phyloP scores from a whole-genome alignment of 1,140 invertebrate genomes.

The Hyposmocoma kahamanoa region DNA sequence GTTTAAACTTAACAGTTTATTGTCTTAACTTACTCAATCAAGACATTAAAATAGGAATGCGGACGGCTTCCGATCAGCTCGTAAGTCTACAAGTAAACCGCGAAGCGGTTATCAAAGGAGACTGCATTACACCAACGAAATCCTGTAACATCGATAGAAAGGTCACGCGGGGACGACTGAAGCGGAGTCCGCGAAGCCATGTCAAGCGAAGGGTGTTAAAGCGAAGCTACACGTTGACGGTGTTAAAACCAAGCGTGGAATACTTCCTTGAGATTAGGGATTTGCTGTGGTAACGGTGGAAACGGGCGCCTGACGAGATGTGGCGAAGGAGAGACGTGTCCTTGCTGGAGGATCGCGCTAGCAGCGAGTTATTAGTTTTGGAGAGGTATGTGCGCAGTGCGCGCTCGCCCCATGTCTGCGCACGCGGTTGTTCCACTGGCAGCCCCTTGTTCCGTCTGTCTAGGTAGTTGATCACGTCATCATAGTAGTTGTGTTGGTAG shows the following conservation, averaged over 20 bases:
- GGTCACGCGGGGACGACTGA: slow-evolving; percentile 50
- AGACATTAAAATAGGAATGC: slow-evolving; percentile 49
- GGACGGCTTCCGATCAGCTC: slow-evolving; percentile 40
- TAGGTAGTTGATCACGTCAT: slow-evolving; percentile 87
- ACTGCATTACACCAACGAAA: slow-evolving; percentile 54
- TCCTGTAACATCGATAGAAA: slow-evolving; percentile 63
- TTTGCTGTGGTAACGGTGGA: slow-evolving; percentile 77
- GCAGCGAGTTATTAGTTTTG: slow-evolving; percentile 22
- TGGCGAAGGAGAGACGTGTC: slow-evolving; percentile 71
- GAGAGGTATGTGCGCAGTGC: slow-evolving; percentile 80
- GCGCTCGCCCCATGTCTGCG: slow-evolving; percentile 88
- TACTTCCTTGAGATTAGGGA: slow-evolving; percentile 78
- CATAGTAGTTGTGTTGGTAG: slow-evolving; percentile 88
- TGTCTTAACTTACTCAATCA: slow-evolving; percentile 38
- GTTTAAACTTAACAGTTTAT: slow-evolving; percentile 40
- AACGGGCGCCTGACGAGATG: slow-evolving; percentile 73
- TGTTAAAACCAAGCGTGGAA: slow-evolving; percentile 68
- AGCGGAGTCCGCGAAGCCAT: slow-evolving; percentile 47
- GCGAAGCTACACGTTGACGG: slow-evolving; percentile 66
- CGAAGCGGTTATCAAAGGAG: too few species aligned
- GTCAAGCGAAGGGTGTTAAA: slow-evolving; percentile 57
- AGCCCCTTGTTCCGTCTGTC: slow-evolving; percentile 82
- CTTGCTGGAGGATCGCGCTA: slow-evolving; percentile 15
- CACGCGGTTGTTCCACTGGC: slow-evolving; percentile 79
- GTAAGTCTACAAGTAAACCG: slow-evolving; percentile 16